phyloP scores from a whole-genome alignment of 2,888 invertebrate species.

The Leucoptera coffeella region DNA sequence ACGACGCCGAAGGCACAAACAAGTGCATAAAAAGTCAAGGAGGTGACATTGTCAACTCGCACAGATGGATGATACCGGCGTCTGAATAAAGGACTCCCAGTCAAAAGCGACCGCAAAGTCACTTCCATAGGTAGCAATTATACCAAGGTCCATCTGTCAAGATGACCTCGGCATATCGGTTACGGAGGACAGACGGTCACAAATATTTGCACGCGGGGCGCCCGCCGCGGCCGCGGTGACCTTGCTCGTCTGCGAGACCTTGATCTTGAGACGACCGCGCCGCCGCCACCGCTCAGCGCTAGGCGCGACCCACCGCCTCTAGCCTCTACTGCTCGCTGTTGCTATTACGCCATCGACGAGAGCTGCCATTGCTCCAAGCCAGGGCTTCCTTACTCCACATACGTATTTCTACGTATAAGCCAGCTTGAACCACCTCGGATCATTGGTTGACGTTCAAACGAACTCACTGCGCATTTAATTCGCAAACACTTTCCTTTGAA shows the following conservation, averaged over 20 bases:
- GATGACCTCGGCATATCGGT: conserved; percentile 51
- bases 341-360: too few species aligned
- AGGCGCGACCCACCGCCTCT: neutral
- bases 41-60: conserved; percentile 1
- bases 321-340: too few species aligned
- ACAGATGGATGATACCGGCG: too few species aligned
- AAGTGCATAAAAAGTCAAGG: neutral
- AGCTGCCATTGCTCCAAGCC: too few species aligned
- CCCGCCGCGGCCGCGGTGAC: conserved; percentile 19
- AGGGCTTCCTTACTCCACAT: too few species aligned
- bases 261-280: conserved; percentile 51
- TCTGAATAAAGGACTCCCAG: too few species aligned
- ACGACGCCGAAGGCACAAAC: too few species aligned
- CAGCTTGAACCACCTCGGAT: too few species aligned
- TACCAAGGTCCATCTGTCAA: conserved; percentile 43
- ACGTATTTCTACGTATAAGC: too few species aligned
- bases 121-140: conserved; percentile 12
- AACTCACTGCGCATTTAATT: too few species aligned
- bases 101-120: conserved; percentile 1
- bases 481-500: too few species aligned
- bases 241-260: conserved; percentile 43
- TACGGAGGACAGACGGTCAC: conserved; percentile 50
- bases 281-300: neutral
- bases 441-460: too few species aligned
- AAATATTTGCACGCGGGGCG: conserved; percentile 35